Conservation (phyloP, 2,113 vertebrate species). For the Eretmochelys imbricata region DNA sequence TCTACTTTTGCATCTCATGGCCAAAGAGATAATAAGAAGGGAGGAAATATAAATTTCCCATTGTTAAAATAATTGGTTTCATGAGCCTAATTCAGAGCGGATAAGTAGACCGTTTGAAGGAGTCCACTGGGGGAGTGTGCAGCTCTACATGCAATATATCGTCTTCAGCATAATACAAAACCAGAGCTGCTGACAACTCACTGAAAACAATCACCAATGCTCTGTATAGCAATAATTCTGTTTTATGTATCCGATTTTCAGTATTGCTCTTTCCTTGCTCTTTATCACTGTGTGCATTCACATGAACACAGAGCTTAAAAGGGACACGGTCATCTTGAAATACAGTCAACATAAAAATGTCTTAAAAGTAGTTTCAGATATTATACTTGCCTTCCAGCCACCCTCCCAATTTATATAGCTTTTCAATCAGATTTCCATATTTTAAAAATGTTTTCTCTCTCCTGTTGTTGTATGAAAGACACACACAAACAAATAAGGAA, state of each 20-base stretch:
- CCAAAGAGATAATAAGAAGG: not conserved
- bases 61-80: not conserved
- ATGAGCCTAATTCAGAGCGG: not conserved
- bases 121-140: too few species aligned
- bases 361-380: not conserved
- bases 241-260: not conserved
- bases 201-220: not conserved
- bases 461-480: accelerated
- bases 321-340: not conserved
- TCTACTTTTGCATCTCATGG: accelerated
- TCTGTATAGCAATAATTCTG: not conserved
- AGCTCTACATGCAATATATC: not conserved
- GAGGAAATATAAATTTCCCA: not conserved
- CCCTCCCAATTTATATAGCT: not conserved
- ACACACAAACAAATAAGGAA: accelerated
- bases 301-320: not conserved
- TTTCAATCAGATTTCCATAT: accelerated
- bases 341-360: not conserved
- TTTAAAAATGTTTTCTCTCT: not conserved
- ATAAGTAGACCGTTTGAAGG: not conserved
- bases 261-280: not conserved
- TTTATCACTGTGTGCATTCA: not conserved
- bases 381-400: accelerated
- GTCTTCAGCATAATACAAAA: not conserved
- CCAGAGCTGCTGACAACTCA: not conserved